Percentiles rank a stretch among this genome's conserved stretches.
Evolutionary conservation across 2,113 vertebrate species (phyloP).

Genomic region (Chaetodon trifascialis): DNA sequence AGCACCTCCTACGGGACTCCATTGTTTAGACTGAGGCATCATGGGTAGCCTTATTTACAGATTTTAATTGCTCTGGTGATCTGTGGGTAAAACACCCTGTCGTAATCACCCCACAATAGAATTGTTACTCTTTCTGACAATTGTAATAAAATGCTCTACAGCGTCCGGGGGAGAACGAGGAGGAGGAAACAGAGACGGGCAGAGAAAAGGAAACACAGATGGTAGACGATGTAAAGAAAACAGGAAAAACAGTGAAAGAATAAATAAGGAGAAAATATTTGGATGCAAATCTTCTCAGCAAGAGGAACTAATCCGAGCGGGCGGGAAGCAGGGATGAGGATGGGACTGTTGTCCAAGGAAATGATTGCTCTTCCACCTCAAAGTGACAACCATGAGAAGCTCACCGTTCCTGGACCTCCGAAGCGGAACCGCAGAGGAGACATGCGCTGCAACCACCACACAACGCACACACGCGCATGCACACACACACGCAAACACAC

Average conservation of each 20-base stretch:
- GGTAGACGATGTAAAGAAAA: slow-evolving; percentile 50
- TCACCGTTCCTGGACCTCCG: slow-evolving; percentile 77
- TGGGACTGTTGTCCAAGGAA: slow-evolving; percentile 80
- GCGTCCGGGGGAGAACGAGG: slow-evolving; percentile 72
- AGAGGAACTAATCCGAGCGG: slow-evolving; percentile 83
- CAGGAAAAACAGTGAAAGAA: slow-evolving; percentile 40
- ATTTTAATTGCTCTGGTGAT: slow-evolving; percentile 95
- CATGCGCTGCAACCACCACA: slow-evolving; percentile 64
- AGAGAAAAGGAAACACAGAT: slow-evolving; percentile 52
- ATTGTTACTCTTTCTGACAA: slow-evolving; percentile 89
- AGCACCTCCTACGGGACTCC: slow-evolving; percentile 83
- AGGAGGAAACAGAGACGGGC: slow-evolving; percentile 44
- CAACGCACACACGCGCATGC: slow-evolving; percentile 51
- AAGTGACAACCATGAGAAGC: slow-evolving; percentile 85
- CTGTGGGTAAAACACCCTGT: slow-evolving; percentile 85
- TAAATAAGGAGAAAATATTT: slow-evolving; percentile 69
- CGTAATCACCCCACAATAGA: slow-evolving; percentile 89
- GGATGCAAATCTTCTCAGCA: slow-evolving; percentile 79
- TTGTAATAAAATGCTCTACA: slow-evolving; percentile 87
- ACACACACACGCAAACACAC: slow-evolving; percentile 48
- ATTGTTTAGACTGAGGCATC: slow-evolving; percentile 86
- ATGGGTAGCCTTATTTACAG: slow-evolving; percentile 89
- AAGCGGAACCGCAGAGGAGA: slow-evolving; percentile 80
- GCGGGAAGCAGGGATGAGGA: slow-evolving; percentile 77
- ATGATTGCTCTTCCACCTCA: slow-evolving; percentile 80